Percentiles rank a stretch among this genome's conserved stretches.
Conservation (phyloP, 2,113 vertebrate species). For the Tenrec ecaudatus region DNA sequence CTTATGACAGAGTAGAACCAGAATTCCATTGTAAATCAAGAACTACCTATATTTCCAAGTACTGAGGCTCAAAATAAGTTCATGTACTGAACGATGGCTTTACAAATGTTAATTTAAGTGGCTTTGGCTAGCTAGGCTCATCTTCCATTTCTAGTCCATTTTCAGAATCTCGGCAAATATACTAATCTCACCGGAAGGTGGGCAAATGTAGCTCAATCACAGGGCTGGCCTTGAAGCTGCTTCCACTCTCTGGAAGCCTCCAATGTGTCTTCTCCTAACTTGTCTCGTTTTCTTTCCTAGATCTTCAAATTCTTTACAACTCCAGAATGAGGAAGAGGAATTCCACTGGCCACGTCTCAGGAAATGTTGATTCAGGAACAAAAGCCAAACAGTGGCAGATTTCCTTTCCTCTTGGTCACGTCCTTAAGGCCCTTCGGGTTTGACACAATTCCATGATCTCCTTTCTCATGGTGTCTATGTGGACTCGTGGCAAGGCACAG, state of each 20-base stretch:
- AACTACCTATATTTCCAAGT: neutral
- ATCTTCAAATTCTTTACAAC: neutral
- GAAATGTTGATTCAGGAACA: neutral
- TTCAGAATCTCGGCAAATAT: neutral
- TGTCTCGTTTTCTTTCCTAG: neutral
- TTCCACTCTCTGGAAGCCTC: neutral
- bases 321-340: too few relatives aligned
- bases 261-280: neutral
- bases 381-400: neutral
- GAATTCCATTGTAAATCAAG: too few relatives aligned
- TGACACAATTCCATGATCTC: too few relatives aligned
- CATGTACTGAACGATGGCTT: neutral
- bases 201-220: neutral
- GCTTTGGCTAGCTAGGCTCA: neutral
- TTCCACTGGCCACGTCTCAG: neutral
- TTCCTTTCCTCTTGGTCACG: neutral
- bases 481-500: neutral
- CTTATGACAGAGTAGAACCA: neutral
- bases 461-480: neutral
- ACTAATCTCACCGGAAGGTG: neutral
- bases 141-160: neutral
- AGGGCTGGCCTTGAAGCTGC: neutral
- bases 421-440: neutral
- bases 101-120: neutral
- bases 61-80: conserved; percentile 41